These are phyloP conservation scores for Magallana angulata DNA, from an alignment of 1,140 invertebrate species.

Conservation along the genomic window DNA sequence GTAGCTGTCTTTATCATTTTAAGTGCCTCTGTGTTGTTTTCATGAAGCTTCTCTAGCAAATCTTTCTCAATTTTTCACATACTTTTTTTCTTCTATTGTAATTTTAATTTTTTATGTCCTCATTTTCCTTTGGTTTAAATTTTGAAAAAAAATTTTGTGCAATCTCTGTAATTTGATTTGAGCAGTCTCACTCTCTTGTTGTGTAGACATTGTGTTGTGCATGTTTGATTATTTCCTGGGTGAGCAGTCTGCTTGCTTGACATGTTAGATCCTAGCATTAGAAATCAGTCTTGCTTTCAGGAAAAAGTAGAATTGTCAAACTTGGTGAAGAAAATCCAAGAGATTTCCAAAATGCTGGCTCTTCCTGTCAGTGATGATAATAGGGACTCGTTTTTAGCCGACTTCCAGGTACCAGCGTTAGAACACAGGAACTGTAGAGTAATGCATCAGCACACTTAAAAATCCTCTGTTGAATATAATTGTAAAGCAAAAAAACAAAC, in stretches of 20 bases:
- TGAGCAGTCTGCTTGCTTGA: constrained; percentile 31
- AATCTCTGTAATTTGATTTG: constrained; percentile 21
- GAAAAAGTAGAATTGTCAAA: constrained; percentile 69
- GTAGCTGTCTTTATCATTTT: neutral
- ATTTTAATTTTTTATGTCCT: neutral
- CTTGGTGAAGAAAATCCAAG: constrained; percentile 67
- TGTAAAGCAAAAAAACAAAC: too few relatives aligned
- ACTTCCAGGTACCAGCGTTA: neutral
- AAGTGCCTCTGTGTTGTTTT: neutral
- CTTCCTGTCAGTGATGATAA: constrained; percentile 56
- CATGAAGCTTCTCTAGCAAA: neutral
- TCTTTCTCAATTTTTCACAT: neutral
- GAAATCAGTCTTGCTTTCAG: constrained; percentile 58
- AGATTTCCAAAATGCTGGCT: constrained; percentile 63
- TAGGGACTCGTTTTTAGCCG: constrained; percentile 28
- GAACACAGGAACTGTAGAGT: neutral
- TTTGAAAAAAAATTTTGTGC: neutral
- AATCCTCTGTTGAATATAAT: too few relatives aligned
- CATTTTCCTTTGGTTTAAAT: neutral
- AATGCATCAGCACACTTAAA: too few relatives aligned
- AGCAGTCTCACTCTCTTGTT: neutral
- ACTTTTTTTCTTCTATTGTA: neutral
- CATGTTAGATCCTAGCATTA: constrained; percentile 10
- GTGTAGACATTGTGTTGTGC: constrained; percentile 9
- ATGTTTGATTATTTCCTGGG: neutral